These are phyloP conservation scores for Streptopelia turtur DNA, from an alignment of 2,797 vertebrate genomes.

Conservation along the genomic window DNA sequence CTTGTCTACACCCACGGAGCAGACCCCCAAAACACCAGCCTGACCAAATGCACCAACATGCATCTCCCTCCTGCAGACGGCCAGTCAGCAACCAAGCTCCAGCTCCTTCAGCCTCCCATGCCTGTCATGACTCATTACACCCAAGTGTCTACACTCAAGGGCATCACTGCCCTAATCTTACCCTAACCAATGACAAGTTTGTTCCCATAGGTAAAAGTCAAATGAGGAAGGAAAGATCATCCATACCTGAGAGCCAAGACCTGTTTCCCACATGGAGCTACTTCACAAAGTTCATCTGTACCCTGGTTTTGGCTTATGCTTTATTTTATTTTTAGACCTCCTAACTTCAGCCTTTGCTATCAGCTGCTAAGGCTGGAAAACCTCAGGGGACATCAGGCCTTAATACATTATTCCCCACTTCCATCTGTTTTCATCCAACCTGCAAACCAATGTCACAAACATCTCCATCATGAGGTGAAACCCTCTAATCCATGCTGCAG, in stretches of 20 bases:
- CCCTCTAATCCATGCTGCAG: not conserved
- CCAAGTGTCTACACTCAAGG: not conserved
- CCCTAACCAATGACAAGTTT: not conserved
- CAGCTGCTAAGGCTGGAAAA: not conserved
- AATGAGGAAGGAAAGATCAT: not conserved
- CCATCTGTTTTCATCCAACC: not conserved
- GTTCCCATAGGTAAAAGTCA: not conserved
- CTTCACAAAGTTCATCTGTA: not conserved
- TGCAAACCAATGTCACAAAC: not conserved
- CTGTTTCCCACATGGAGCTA: not conserved
- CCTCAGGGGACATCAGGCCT: not conserved
- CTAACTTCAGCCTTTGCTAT: not conserved
- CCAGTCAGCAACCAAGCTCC: not conserved
- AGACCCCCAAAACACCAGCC: not conserved
- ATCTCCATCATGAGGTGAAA: not conserved
- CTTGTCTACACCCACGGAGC: no score
- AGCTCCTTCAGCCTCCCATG: not conserved
- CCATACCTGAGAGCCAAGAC: not conserved
- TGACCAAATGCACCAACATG: not conserved
- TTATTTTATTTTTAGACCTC: not conserved
- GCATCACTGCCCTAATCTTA: not conserved
- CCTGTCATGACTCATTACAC: not conserved
- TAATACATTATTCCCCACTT: not conserved
- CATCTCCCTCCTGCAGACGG: rapidly evolving
- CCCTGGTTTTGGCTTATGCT: not conserved